These are phyloP conservation scores for Neogale vison DNA, from an alignment of 2,113 vertebrate species.

Conservation along the genomic window DNA sequence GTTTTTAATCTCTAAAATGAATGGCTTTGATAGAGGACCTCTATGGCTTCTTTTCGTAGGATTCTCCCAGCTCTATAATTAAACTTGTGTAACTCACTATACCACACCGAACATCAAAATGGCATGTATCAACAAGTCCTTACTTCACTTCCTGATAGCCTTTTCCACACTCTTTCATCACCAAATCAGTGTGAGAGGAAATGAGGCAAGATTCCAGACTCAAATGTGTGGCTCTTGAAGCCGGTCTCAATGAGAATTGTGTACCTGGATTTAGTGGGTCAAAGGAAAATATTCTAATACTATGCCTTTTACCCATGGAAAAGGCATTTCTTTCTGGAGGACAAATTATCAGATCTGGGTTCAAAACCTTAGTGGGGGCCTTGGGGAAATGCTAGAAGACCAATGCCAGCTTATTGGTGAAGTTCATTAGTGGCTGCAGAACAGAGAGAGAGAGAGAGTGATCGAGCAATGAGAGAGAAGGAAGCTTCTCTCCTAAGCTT, in stretches of 20 bases:
- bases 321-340: not conserved
- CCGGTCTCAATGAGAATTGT: not conserved
- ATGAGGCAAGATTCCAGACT: not conserved
- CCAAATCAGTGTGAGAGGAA: not conserved
- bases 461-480: not conserved
- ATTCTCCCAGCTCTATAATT: constrained; percentile 35
- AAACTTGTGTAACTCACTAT: not conserved
- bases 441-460: not conserved
- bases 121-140: constrained; percentile 46
- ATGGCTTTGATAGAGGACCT: constrained; percentile 37
- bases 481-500: not conserved
- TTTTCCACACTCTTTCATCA: constrained; percentile 47
- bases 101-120: not conserved
- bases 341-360: not conserved
- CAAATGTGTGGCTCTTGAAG: not conserved
- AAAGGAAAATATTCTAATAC: not conserved
- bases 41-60: not conserved
- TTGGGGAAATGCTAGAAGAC: not conserved
- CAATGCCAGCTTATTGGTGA: not conserved
- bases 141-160: constrained; percentile 16
- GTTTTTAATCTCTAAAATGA: constrained; percentile 38
- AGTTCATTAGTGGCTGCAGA: not conserved
- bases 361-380: not conserved
- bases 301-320: not conserved
- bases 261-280: not conserved